These are phyloP conservation scores for Drosophila serrata DNA, from an alignment of 1,140 invertebrate genomes.

Conservation along the genomic window DNA sequence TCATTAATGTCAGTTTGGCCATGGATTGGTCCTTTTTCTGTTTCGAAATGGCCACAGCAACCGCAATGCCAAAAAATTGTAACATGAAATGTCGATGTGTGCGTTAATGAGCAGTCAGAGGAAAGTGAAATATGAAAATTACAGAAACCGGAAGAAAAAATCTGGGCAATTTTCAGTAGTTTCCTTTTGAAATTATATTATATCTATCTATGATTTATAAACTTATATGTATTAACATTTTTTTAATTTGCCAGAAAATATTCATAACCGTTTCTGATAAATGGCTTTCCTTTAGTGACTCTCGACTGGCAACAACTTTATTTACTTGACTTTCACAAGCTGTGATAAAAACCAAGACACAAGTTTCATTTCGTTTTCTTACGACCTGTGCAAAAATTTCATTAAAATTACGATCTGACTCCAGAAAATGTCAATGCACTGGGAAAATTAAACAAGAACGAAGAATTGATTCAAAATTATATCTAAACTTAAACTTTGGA, in stretches of 20 bases:
- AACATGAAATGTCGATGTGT: constrained; percentile 62
- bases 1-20: constrained; percentile 69
- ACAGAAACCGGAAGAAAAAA: constrained; percentile 20
- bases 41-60: constrained; percentile 17
- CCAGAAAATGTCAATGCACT: constrained; percentile 10
- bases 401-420: constrained; percentile 29
- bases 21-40: constrained; percentile 24
- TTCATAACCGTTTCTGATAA: neutral
- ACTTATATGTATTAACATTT: neutral
- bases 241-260: neutral
- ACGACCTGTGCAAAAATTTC: constrained; percentile 16
- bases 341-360: constrained; percentile 3
- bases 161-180: neutral
- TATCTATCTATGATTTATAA: too few relatives aligned
- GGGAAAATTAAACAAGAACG: neutral
- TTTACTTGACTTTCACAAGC: neutral
- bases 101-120: constrained; percentile 55
- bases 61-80: constrained; percentile 70
- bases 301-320: constrained; percentile 1
- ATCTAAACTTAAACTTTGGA: neutral
- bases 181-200: neutral
- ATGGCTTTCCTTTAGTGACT: neutral
- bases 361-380: constrained; percentile 17
- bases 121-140: constrained; percentile 18
- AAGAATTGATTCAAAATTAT: neutral